Base-by-base conservation (phyloP, 2,888 invertebrate species). In the Harpagoxenus sublaevis region DNA sequence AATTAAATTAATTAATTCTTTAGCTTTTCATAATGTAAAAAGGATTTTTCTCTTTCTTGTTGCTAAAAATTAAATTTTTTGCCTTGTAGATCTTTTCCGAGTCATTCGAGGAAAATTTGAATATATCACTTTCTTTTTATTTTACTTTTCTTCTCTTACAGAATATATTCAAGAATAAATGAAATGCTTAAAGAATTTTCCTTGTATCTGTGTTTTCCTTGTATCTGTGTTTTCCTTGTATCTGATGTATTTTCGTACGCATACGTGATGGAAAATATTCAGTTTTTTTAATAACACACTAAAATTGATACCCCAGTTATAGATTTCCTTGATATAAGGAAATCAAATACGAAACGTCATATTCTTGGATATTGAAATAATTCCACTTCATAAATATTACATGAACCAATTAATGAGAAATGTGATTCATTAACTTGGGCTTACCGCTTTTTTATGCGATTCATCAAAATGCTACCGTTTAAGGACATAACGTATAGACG, bases 371-470 rank as follows among this genome's bases (percentile, higher is more conserved):
- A 66, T 66, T 10, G 35, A 53, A 12, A 74, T 78, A 65, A 42
- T 85, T 83, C 70, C 51, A 18, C 18, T 51, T n/a, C 0, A 42
- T 51, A 51, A 1, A 9, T 66, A 28, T 5, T 8, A 28, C 28
- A 42, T 28, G 57, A 28, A 39, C 53, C 45, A 31, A 63, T 66
- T 66, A 63, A 66, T 9, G 35, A 23, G 35, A n/a, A 9, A 66
- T 1, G 3, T 82, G 78, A 85, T 65, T 87, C 84, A 84, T 45
- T 60, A 53, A 42, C 62, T 48, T 31, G 79, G 73, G 51, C 71
- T 87, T 87, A 73, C 65, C 75, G 23, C 0, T 39, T 86, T 83
- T 86, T n/a, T 51, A 65, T n/a, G 39, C 3, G 5, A 66, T 15
- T 62, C 8, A 53, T 31, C 35, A 42, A 82, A 71, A 60, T 57